phyloP scores from a whole-genome alignment of 2,888 invertebrate species.

The Tetanocera ferruginea region DNA sequence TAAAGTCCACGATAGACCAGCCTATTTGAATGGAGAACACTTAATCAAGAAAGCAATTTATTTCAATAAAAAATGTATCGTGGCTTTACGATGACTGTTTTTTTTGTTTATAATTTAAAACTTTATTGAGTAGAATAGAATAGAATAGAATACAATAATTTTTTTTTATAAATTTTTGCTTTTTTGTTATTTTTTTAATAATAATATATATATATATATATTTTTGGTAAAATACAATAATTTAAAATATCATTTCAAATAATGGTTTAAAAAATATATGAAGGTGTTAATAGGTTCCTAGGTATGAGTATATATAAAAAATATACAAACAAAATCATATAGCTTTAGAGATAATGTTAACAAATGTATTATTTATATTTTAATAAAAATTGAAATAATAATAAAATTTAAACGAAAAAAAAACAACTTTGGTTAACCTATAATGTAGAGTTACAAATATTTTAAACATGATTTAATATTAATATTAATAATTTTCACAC shows the following conservation, averaged over 20 bases:
- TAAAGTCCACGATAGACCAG: no score
- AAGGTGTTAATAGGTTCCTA: not conserved
- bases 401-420: slow-evolving; percentile 34
- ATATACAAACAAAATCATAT: not conserved
- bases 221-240: not conserved
- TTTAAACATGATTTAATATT: slow-evolving; percentile 1
- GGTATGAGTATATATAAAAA: not conserved
- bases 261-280: not conserved
- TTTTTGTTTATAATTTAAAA: slow-evolving; percentile 4
- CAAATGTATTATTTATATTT: slow-evolving; percentile 24
- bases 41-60: no score
- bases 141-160: not conserved
- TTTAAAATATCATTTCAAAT: slow-evolving; percentile 7
- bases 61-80: no score
- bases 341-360: slow-evolving; percentile 15
- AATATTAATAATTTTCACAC: slow-evolving; percentile 1
- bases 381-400: slow-evolving; percentile 12
- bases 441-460: slow-evolving; percentile 10
- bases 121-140: slow-evolving; percentile 17
- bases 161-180: not conserved
- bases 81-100: no score
- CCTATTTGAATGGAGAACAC: no score
- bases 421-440: slow-evolving; percentile 32
- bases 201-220: no score
- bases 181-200: no score